A percentile compares a stretch with the other conserved stretches of the same genome.
These are phyloP conservation scores for Laticauda colubrina DNA, from an alignment of 2,113 vertebrate genomes.

Conservation along the genomic window DNA sequence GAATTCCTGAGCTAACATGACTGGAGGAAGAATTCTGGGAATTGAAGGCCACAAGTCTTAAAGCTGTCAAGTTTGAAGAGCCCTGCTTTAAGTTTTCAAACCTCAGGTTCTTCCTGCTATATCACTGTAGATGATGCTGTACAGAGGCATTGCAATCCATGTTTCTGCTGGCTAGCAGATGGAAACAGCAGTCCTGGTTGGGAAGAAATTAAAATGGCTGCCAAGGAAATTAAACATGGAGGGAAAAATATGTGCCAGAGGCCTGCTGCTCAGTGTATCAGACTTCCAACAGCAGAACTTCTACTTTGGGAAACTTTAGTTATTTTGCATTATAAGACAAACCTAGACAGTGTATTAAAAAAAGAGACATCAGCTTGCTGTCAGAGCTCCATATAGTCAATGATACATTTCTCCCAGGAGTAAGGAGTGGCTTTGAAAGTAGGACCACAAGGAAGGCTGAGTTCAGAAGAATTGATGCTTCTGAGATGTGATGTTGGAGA, in stretches of 20 bases:
- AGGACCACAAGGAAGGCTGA: too few species aligned
- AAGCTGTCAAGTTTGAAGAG: too few species aligned
- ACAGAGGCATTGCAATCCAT: not conserved
- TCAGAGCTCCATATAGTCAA: too few species aligned
- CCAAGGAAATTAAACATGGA: conserved; percentile 12
- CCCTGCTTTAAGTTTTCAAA: not conserved
- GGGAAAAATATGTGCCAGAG: not conserved
- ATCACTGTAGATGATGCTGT: conserved; percentile 8
- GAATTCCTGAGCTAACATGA: too few species aligned
- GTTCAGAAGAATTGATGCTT: too few species aligned
- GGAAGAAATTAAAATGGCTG: not conserved
- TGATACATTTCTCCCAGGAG: too few species aligned
- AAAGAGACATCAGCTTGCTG: too few species aligned
- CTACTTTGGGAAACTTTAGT: not conserved
- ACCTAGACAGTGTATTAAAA: not conserved
- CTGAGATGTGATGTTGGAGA: too few species aligned
- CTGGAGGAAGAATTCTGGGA: too few species aligned
- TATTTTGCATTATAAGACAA: not conserved
- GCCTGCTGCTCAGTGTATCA: conserved; percentile 5
- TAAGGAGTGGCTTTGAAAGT: too few species aligned
- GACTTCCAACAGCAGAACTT: not conserved
- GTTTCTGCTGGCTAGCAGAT: not conserved
- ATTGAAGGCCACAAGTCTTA: too few species aligned
- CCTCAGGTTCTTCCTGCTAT: not conserved
- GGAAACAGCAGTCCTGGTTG: conserved; percentile 12